Evolutionary conservation across 2,113 vertebrate genomes (phyloP).

Genomic region (Pardalotus punctatus): DNA sequence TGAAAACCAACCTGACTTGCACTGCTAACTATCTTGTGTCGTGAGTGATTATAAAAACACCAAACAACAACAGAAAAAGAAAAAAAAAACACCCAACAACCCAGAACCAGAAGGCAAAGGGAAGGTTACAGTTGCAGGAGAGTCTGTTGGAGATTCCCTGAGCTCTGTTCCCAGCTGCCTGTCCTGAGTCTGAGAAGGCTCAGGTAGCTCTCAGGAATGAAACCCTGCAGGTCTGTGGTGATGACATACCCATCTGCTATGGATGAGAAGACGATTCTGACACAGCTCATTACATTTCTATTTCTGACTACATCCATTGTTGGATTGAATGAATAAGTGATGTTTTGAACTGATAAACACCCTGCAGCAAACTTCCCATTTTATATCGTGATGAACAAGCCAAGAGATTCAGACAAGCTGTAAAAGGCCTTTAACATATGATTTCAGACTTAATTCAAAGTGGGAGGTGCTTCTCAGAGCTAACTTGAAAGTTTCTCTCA

Average conservation of each 20-base stretch:
- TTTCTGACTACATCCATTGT: slow-evolving; percentile 25
- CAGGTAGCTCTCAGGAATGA: slow-evolving; percentile 22
- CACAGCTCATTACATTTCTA: neutral
- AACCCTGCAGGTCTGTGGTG: slow-evolving; percentile 5
- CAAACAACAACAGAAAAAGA: neutral
- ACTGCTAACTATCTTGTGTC: neutral
- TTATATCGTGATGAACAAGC: neutral
- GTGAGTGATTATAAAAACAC: neutral
- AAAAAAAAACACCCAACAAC: neutral
- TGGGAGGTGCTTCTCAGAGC: neutral
- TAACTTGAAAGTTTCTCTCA: slow-evolving; percentile 13
- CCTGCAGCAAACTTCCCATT: neutral
- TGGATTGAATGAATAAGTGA: slow-evolving; percentile 42
- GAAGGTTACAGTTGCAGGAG: neutral
- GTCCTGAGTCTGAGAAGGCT: neutral
- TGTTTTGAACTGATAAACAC: slow-evolving; percentile 28
- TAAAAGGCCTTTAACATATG: neutral
- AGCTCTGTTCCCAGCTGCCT: neutral
- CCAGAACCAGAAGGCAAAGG: neutral
- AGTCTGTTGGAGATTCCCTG: neutral
- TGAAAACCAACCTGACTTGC: neutral
- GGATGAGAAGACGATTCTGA: neutral
- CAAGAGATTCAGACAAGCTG: slow-evolving; percentile 1
- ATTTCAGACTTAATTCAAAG: slow-evolving; percentile 8
- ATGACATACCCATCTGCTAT: neutral